Conservation (phyloP, 2,888 invertebrate genomes). For the Ophion ellenae region DNA sequence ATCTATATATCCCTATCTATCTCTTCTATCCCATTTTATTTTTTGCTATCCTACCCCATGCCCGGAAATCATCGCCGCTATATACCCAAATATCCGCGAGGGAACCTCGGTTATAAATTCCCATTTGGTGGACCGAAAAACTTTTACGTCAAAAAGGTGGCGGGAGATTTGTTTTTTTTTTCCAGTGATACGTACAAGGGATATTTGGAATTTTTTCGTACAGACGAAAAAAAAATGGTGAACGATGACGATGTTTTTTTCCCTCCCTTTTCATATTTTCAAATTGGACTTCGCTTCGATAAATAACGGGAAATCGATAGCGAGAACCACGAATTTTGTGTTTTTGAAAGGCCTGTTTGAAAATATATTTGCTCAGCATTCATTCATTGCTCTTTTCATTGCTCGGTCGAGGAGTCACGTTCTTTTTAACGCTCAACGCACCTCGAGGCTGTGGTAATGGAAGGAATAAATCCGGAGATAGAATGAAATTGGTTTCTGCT, state of each 20-base stretch:
- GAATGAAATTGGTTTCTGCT: no score
- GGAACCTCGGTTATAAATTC: conserved; percentile 27
- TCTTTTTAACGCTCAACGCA: no score
- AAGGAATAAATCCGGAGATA: no score
- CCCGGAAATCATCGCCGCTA: conserved; percentile 24
- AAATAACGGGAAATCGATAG: no score
- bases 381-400: no score
- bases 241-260: background rate
- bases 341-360: no score
- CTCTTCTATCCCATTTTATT: conserved; percentile 34
- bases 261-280: background rate
- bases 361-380: no score
- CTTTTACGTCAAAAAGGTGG: conserved; percentile 27
- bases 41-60: conserved; percentile 1
- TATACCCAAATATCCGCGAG: conserved; percentile 47
- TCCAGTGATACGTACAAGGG: background rate
- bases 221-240: background rate
- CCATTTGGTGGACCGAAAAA: conserved; percentile 37
- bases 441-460: no score
- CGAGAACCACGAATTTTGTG: no score
- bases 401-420: no score
- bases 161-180: conserved; percentile 13
- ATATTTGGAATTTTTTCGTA: conserved; percentile 5
- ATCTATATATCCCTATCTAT: conserved; percentile 17
- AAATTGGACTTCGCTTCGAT: no score